Evolutionary conservation across 2,888 invertebrate genomes (phyloP).

Genomic region (Rhodophaea formosa): DNA sequence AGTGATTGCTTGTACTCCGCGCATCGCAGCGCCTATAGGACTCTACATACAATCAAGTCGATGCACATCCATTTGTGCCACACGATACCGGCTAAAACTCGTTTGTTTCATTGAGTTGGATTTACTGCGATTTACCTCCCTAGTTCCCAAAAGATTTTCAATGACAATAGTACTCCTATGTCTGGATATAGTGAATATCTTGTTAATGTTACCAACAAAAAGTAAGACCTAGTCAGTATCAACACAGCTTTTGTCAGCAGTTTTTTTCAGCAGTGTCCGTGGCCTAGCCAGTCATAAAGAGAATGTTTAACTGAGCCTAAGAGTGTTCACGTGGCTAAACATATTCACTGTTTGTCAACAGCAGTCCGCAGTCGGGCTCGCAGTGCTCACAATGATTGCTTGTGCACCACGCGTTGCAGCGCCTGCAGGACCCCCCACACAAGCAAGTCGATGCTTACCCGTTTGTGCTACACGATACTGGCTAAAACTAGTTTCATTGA

Average conservation of each 20-base stretch:
- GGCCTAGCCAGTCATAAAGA: too few species aligned
- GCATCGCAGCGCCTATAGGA: slow-evolving; percentile 2
- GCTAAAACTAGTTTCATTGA: slow-evolving; percentile 12
- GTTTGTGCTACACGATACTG: slow-evolving; percentile 12
- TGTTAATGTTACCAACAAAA: too few species aligned
- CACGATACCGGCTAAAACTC: slow-evolving; percentile 10
- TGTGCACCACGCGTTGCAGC: not conserved
- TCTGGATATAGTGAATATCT: not conserved
- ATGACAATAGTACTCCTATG: not conserved
- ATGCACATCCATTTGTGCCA: slow-evolving; percentile 12
- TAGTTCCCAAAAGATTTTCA: not conserved
- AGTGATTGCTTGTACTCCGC: not conserved
- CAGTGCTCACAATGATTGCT: not conserved
- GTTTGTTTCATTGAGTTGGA: slow-evolving; percentile 5
- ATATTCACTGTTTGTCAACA: slow-evolving; percentile 17
- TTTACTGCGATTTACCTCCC: not conserved
- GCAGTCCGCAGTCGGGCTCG: not conserved
- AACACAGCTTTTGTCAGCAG: too few species aligned
- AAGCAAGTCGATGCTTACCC: slow-evolving; percentile 14
- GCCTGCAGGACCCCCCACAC: slow-evolving; percentile 10
- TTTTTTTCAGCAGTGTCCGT: too few species aligned
- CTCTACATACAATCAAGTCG: slow-evolving; percentile 8
- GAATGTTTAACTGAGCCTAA: too few species aligned
- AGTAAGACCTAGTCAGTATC: too few species aligned
- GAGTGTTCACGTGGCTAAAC: too few species aligned